Evolutionary conservation across 2,113 vertebrate genomes (phyloP), one percentile per base, ranked within the genome.

Genomic region (Gnathonemus echidnorhynchus): DNA sequence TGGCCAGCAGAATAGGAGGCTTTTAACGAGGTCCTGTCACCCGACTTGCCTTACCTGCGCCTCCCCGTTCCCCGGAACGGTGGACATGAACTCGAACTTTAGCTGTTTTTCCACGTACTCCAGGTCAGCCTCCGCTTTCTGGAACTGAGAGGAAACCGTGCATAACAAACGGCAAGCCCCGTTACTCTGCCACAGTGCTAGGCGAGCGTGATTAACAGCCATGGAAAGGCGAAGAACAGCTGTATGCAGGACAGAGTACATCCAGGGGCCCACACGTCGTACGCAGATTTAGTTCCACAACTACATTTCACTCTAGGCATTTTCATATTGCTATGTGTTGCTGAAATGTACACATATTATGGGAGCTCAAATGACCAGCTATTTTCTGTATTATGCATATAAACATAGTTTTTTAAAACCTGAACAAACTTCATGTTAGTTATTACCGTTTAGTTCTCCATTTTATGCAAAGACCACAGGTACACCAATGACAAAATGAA

Each of bases 51-150:
- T 90, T 96, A 99, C 98, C 98, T 98, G 94, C 91, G 93, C 58
- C 17, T 94, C 8, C 87, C 95, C 89, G 84, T 93, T 93, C 49
- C 95, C 95, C 88, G 96, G 94, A 88, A 95, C 89, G 62, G n/a
- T 95, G 90, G 94, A 97, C 94, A 95, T 94, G 90, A 97, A 97
- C 93, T 99, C 97, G 93, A 97, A 96, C 93, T 97, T 97, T 94
- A 99, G 90, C 87, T 95, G 96, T 92, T 96, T 96, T 62, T 97
- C 97, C 90, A 99, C 97, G 93, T 97, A 98, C 91, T 98, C 97
- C 96, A 99, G 95, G 93, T 98, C 97, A 85, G 97, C 96, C 92
- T 98, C 97, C 21, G 97, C 97, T 93, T 98, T 98, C 96, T 97
- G 97, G 95, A 99, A 99, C 98, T 99, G 94, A 94, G 95, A 89